Evolutionary conservation across 2,113 vertebrate genomes (phyloP), one percentile per base, ranked within the genome.

Genomic region (Spea multiplicata): DNA sequence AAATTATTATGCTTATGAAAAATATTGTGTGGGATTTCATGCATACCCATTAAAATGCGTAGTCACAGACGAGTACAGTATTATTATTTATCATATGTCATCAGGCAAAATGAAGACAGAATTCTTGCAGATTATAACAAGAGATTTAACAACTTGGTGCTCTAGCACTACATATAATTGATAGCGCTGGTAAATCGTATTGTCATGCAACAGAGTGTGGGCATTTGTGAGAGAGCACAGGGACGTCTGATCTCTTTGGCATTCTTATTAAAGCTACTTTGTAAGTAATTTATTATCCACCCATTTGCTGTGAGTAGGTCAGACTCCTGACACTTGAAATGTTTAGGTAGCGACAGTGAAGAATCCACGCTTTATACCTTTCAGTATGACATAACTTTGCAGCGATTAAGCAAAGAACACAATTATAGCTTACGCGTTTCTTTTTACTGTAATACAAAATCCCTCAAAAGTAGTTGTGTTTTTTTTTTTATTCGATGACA

Each of bases 111-210:
- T 12, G 44, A 67, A 53, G 74, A 44, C 17, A 45, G 67, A 76
- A 68, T 67, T 55, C 30, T 55, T 68, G 74, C 14, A 68, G 65
- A 67, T 68, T 55, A 47, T 68, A 57, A 57, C 30, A 75, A 49
- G 48, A 57, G 65, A 76, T 67, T 59, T 68, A 68, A 68, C 44
- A 57, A 76, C 65, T 68, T 46, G 44, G n/a, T 14, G 48, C 47
- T 74, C 53, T 45, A 44, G 48, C 16, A 46, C 30, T 10, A 45
- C 50, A 44, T 50, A 66, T 75, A 75, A 75, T 75, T 87, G 88
- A 91, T 93, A 89, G 84, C 87, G 68, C 81, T 86, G 77, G 66
- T 82, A 92, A 92, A 93, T 81, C 80, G 84, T 59, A 49, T 83
- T 86, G 90, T 90, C 89, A 82, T 76, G 16, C 57, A 76, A 74